Evolutionary conservation across 2,797 vertebrate genomes (phyloP).

Genomic region (Chiloscyllium punctatum): DNA sequence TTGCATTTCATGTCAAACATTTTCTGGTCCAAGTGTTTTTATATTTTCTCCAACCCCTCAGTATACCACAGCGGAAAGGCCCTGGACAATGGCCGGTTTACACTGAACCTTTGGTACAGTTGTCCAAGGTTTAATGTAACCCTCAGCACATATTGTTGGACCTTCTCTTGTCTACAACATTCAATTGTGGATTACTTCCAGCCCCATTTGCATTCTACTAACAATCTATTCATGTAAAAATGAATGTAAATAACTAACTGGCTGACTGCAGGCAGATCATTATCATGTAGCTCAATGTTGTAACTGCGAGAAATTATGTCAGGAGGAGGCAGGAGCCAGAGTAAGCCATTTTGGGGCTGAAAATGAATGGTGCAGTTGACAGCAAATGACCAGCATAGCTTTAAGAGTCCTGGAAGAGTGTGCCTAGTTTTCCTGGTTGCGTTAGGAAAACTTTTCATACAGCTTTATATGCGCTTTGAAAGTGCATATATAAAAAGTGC

Average conservation of each 20-base stretch:
- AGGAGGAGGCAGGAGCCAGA: background rate
- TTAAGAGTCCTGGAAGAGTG: background rate
- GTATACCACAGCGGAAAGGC: background rate
- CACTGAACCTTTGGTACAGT: background rate
- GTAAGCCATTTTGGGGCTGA: background rate
- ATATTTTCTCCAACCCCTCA: background rate
- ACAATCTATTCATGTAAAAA: background rate
- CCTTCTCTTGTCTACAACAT: background rate
- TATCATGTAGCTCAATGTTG: background rate
- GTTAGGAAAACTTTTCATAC: background rate
- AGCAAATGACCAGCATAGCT: background rate
- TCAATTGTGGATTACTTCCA: background rate
- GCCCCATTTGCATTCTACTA: background rate
- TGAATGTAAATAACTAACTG: background rate
- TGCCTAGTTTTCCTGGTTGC: background rate
- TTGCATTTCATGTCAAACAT: background rate
- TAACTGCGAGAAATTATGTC: background rate
- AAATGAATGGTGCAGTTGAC: too few relatives aligned
- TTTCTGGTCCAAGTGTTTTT: background rate
- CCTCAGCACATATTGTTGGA: background rate
- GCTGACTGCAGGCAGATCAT: background rate
- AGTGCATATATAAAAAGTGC: too few relatives aligned
- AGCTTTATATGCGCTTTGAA: background rate
- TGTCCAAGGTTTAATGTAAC: background rate
- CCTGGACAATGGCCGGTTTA: background rate